These are phyloP conservation scores for Drosophila dunni DNA, from an alignment of 1,140 invertebrate genomes.

Conservation along the genomic window DNA sequence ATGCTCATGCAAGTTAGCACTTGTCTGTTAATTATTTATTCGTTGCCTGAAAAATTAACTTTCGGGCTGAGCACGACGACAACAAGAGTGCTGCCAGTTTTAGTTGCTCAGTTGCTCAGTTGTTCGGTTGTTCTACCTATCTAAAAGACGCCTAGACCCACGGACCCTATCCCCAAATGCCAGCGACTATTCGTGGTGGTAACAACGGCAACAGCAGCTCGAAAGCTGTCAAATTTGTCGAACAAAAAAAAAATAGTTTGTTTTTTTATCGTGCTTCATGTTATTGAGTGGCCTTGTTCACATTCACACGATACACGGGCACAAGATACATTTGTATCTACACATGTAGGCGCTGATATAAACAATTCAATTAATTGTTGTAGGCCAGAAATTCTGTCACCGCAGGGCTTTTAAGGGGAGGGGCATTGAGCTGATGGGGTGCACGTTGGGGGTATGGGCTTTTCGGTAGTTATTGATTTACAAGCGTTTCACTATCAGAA, in stretches of 20 bases:
- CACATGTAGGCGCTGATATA: slow-evolving; percentile 68
- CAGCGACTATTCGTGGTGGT: slow-evolving; percentile 8
- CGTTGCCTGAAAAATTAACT: slow-evolving; percentile 84
- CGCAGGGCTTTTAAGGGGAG: slow-evolving; percentile 28
- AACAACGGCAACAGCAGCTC: slow-evolving; percentile 7
- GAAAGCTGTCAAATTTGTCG: slow-evolving; percentile 47
- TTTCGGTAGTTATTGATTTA: slow-evolving; percentile 83
- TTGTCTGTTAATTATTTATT: slow-evolving; percentile 79
- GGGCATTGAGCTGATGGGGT: slow-evolving; percentile 6
- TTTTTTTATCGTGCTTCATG: slow-evolving; percentile 72
- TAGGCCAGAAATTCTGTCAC: slow-evolving; percentile 65
- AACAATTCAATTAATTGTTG: slow-evolving; percentile 83
- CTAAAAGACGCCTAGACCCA: slow-evolving; percentile 14
- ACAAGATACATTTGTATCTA: slow-evolving; percentile 79
- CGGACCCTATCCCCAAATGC: slow-evolving; percentile 13
- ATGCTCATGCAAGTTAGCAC: slow-evolving; percentile 76
- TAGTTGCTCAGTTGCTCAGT: slow-evolving; percentile 7
- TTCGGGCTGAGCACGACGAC: slow-evolving; percentile 58
- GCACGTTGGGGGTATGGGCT: slow-evolving; percentile 7
- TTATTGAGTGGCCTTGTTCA: slow-evolving; percentile 81
- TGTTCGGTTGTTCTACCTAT: slow-evolving; percentile 24
- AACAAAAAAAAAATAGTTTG: slow-evolving; percentile 35
- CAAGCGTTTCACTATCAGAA: slow-evolving; percentile 63
- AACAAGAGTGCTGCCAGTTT: slow-evolving; percentile 68
- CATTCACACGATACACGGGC: slow-evolving; percentile 45